Conservation (phyloP, 30 jellyfish, hydroid and myxozoan species). For the Chrysaora quinquecirrha region DNA sequence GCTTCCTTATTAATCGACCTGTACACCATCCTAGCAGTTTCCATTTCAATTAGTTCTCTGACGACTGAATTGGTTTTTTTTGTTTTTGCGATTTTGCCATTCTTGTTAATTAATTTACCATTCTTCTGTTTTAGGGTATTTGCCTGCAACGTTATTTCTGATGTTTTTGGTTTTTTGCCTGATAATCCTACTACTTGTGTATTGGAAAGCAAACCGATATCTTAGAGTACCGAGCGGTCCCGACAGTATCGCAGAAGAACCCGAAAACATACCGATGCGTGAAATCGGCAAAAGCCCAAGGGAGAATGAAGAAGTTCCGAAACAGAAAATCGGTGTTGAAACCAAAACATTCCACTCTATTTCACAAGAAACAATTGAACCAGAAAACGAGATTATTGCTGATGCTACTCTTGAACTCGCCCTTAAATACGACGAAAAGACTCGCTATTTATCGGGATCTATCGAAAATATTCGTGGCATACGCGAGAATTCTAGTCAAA, state of each 20-base stretch:
- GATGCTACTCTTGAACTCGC: slow-evolving; percentile 10
- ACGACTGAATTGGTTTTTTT: too few relatives aligned
- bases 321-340: neutral
- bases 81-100: too few relatives aligned
- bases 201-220: slow-evolving; percentile 42
- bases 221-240: slow-evolving; percentile 4
- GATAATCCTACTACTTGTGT: slow-evolving; percentile 25
- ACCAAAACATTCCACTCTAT: neutral
- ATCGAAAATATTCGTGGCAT: slow-evolving; percentile 22
- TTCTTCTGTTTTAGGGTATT: too few relatives aligned
- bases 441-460: slow-evolving; percentile 6
- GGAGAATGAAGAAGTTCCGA: neutral
- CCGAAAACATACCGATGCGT: neutral
- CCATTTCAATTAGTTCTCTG: too few relatives aligned
- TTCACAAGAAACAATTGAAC: slow-evolving; percentile 10
- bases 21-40: too few relatives aligned
- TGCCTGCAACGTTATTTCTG: slow-evolving; percentile 50
- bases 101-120: too few relatives aligned
- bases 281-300: neutral
- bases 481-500: neutral
- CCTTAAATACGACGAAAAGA: neutral
- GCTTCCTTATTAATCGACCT: too few relatives aligned
- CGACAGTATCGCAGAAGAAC: slow-evolving; percentile 12
- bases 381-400: slow-evolving; percentile 12
- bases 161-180: slow-evolving; percentile 21